Evolutionary conservation across 2,888 invertebrate genomes (phyloP).

Genomic region (Aricia artaxerxes): DNA sequence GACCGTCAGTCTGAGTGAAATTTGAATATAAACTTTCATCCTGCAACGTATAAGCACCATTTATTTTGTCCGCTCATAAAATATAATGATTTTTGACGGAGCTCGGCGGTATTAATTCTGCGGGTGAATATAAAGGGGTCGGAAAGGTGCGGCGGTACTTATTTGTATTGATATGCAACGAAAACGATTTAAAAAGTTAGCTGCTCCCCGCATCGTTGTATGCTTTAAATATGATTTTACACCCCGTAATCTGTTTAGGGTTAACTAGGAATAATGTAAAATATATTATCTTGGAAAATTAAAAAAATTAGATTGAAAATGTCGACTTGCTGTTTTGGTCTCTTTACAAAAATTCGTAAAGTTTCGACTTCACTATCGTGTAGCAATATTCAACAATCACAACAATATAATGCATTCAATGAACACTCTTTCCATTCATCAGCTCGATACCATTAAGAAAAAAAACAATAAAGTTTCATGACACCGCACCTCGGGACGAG

Average conservation of each 20-base stretch:
- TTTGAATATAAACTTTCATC: constrained; percentile 79
- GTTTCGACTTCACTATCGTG: not conserved
- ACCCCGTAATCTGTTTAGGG: not conserved
- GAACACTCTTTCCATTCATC: not conserved
- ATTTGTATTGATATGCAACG: constrained; percentile 40
- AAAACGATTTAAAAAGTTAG: not conserved
- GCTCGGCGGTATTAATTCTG: constrained; percentile 72
- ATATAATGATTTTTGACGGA: constrained; percentile 79
- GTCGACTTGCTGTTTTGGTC: not conserved
- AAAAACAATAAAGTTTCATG: constrained; percentile 24
- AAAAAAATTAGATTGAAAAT: not conserved
- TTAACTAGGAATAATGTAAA: not conserved
- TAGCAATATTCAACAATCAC: not conserved
- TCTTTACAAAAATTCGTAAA: not conserved
- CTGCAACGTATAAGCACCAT: constrained; percentile 73
- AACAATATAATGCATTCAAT: not conserved
- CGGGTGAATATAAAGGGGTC: constrained; percentile 55
- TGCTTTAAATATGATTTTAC: not conserved
- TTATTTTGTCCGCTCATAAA: constrained; percentile 77
- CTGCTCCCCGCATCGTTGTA: not conserved
- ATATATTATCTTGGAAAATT: not conserved
- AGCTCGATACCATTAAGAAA: not conserved
- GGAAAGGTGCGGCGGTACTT: constrained; percentile 27
- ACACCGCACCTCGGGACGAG: constrained; percentile 65
- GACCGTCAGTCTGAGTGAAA: constrained; percentile 73